Percentiles rank a stretch among this genome's conserved stretches.
Evolutionary conservation across 2,113 vertebrate genomes (phyloP).

Genomic region (Vidua macroura): DNA sequence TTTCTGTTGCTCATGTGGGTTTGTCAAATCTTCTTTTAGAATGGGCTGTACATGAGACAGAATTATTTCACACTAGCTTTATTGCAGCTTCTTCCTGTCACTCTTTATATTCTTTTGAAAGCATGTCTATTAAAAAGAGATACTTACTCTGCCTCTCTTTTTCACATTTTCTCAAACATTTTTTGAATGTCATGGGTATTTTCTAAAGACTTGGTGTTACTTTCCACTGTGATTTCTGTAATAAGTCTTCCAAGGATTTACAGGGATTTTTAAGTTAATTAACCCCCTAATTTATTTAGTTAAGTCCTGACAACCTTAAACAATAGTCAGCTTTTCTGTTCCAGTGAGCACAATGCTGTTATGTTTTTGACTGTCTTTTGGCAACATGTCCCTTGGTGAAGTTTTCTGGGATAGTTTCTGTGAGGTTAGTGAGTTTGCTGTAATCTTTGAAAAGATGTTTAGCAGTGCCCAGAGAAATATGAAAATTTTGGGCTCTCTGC

Average conservation of each 20-base stretch:
- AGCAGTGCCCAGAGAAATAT: background rate
- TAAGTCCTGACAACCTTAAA: background rate
- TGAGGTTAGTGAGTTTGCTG: background rate
- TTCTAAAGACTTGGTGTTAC: background rate
- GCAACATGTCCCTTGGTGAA: background rate
- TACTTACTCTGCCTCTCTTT: background rate
- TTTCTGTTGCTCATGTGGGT: background rate
- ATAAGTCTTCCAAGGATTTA: conserved; percentile 6
- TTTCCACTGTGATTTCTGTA: background rate
- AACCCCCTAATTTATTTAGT: background rate
- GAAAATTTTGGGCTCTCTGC: background rate
- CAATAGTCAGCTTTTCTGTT: conserved; percentile 24
- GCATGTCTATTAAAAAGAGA: background rate
- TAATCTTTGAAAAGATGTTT: background rate
- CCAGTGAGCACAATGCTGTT: background rate
- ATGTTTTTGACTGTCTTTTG: background rate
- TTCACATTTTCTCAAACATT: background rate
- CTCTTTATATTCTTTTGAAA: background rate
- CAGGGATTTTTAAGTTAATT: background rate
- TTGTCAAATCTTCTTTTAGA: conserved; percentile 23
- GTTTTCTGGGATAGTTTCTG: background rate
- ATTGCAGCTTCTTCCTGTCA: background rate
- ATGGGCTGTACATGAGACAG: background rate
- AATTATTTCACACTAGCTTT: conserved; percentile 26
- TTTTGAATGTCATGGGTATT: conserved; percentile 8